A percentile compares a stretch with the other conserved stretches of the same genome.
Evolutionary conservation across 2,888 invertebrate genomes (phyloP).

Genomic region (Melieria picta): DNA sequence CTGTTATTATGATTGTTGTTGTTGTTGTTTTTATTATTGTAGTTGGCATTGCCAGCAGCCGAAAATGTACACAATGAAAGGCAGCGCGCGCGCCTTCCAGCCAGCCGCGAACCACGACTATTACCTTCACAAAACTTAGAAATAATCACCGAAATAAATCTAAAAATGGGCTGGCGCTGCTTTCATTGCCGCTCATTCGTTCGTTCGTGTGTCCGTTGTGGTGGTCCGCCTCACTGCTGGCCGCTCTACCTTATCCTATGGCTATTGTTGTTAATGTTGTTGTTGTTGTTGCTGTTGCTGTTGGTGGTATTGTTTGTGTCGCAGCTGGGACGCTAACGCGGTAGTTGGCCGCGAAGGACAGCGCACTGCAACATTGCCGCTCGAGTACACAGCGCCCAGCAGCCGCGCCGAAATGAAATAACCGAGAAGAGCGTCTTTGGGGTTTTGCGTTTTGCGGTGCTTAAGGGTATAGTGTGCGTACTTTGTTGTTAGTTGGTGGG

Average conservation of each 20-base stretch:
- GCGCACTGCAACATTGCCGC: background rate
- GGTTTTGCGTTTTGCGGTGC: conserved; percentile 15
- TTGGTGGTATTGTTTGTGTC: background rate
- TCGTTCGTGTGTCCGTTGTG: no score
- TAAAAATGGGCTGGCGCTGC: conserved; percentile 41
- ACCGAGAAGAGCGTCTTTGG: conserved; percentile 14
- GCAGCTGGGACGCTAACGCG: background rate
- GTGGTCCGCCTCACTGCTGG: no score
- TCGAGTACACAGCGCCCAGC: background rate
- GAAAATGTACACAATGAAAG: conserved; percentile 1
- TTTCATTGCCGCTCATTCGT: conserved; percentile 2
- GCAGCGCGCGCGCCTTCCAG: background rate
- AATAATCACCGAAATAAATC: conserved; percentile 58
- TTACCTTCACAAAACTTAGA: conserved; percentile 50
- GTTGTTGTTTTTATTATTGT: background rate
- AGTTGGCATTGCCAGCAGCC: background rate
- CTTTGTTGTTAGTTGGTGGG: conserved; percentile 21
- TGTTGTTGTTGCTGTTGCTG: conserved; percentile 16
- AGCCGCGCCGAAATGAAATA: conserved; percentile 14
- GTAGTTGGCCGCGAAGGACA: background rate
- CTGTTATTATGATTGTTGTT: no score
- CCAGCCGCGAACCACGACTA: conserved; percentile 28
- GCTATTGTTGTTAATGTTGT: conserved; percentile 8
- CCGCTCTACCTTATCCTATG: background rate
- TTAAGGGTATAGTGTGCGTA: conserved; percentile 20